Conservation (phyloP, 2,888 invertebrate genomes). For the Auanema sp. region DNA sequence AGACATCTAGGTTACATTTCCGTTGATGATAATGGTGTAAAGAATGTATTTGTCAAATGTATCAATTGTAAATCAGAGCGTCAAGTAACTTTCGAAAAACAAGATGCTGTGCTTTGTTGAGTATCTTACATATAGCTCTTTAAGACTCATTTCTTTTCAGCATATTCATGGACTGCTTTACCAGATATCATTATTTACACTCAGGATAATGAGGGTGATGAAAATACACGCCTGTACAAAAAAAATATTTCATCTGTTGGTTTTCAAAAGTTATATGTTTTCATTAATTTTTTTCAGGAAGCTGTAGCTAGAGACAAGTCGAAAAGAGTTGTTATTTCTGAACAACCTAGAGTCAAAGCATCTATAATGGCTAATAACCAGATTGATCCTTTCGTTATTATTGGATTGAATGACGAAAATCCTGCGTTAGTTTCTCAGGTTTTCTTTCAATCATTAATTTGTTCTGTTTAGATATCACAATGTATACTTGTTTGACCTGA, state of each 20-base stretch:
- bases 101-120: constrained; percentile 48
- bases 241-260: constrained; percentile 52
- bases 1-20: constrained; percentile 56
- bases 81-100: constrained; percentile 60
- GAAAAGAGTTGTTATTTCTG: constrained; percentile 37
- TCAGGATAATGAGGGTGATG: constrained; percentile 62
- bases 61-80: constrained; percentile 52
- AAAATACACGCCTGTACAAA: constrained; percentile 60
- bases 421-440: constrained; percentile 41
- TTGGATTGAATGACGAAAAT: constrained; percentile 60
- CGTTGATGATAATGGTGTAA: constrained; percentile 57
- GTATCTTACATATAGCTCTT: neutral
- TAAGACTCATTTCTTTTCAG: constrained; percentile 26
- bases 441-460: neutral
- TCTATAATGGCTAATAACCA: constrained; percentile 57
- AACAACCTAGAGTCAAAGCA: constrained; percentile 54
- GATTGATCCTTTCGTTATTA: constrained; percentile 40
- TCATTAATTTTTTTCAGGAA: constrained; percentile 4
- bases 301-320: constrained; percentile 20
- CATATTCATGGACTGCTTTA: constrained; percentile 61
- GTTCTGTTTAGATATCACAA: constrained; percentile 57
- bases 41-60: constrained; percentile 59
- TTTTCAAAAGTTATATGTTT: neutral
- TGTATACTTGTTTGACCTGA: constrained; percentile 55
- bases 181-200: constrained; percentile 57